Conservation (phyloP, 2,113 vertebrate species). For the Hystrix brachyura region DNA sequence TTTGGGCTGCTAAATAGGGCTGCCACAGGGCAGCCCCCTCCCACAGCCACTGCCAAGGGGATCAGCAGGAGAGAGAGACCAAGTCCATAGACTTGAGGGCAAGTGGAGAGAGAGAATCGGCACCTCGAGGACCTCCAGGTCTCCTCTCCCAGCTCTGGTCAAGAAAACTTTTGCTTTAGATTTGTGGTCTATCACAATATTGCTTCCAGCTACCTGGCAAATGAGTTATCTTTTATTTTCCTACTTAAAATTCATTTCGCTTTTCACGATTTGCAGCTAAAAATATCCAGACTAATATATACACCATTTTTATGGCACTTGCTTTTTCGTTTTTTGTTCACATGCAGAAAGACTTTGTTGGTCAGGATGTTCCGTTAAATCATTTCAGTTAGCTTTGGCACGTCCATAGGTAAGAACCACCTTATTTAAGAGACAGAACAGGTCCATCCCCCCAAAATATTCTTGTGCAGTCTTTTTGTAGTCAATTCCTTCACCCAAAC, state of each 20-base stretch:
- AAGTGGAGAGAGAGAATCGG: not conserved
- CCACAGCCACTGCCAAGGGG: no score
- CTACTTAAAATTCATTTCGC: not conserved
- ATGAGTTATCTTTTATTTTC: not conserved
- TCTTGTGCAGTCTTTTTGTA: not conserved
- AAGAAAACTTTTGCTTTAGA: not conserved
- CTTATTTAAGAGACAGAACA: not conserved
- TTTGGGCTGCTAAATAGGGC: not conserved
- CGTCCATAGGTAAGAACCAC: not conserved
- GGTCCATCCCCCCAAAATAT: not conserved
- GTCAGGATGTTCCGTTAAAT: not conserved
- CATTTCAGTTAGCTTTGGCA: not conserved
- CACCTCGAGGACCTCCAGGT: not conserved
- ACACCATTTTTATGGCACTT: slow-evolving; percentile 10
- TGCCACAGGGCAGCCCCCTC: not conserved
- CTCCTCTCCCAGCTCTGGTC: not conserved
- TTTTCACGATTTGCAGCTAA: not conserved
- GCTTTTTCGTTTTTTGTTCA: slow-evolving; percentile 4
- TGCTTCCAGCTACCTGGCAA: not conserved
- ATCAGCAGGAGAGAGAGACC: not conserved
- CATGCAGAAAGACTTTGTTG: not conserved
- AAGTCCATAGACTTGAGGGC: not conserved
- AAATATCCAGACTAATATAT: not conserved
- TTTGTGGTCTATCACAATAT: not conserved
- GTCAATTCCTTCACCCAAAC: not conserved